Conservation (phyloP, 2,888 invertebrate species). For the Trichacis sp. region DNA sequence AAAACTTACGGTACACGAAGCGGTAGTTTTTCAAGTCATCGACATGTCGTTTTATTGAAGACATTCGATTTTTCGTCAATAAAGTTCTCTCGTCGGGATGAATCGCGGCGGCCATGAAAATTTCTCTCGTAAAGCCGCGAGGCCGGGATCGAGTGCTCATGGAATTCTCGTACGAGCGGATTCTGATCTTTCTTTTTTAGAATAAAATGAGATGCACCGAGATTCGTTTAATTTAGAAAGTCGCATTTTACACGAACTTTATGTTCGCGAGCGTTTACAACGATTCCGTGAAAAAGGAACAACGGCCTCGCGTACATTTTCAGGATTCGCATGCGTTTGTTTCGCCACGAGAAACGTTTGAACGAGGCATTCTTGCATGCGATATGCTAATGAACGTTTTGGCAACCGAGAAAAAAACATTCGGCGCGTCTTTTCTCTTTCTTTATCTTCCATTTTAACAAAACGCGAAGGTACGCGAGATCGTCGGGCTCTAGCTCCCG, state of each 20-base stretch:
- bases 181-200: constrained; percentile 29
- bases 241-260: constrained; percentile 4
- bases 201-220: constrained; percentile 38
- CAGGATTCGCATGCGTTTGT: background rate
- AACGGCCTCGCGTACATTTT: no score
- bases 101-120: constrained; percentile 23
- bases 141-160: constrained; percentile 32
- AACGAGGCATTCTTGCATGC: background rate
- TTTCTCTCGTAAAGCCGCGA: constrained; percentile 30
- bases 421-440: background rate
- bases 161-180: constrained; percentile 27
- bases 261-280: no score
- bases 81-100: background rate
- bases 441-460: constrained; percentile 2
- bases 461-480: constrained; percentile 5
- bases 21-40: background rate
- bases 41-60: background rate
- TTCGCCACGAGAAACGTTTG: background rate
- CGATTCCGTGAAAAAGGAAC: no score
- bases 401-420: background rate
- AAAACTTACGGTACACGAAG: no score
- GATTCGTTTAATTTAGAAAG: constrained; percentile 27
- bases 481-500: constrained; percentile 30
- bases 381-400: background rate
- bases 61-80: constrained; percentile 20